Base-by-base conservation (phyloP, 2,113 vertebrate genomes). In the Gopherus evgoodei region DNA sequence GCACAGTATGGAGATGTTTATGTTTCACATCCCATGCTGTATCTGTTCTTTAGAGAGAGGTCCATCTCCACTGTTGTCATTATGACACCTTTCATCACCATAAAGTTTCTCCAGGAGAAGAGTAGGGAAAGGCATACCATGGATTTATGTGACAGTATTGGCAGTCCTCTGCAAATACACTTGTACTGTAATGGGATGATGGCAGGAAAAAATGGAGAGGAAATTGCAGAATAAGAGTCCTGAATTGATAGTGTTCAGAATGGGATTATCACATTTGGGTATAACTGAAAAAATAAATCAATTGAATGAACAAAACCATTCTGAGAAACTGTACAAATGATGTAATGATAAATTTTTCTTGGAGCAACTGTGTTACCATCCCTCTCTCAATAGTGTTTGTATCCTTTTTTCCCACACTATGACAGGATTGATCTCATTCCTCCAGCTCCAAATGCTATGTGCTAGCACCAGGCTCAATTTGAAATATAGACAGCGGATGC, bases 391-490 rank as follows among this genome's bases (percentile, higher is more conserved):
- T 38, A 72, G 35, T 72, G n/a, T 7, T 38, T 38, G 16, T 19
- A 38, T 38, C n/a, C 35, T n/a, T 72, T 72, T 59, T 59, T 38
- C 8, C 3, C 27, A 38, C 35, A 35, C 3, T 35, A 72, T 72
- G 65, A 38, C 65, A 72, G 16, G 65, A 38, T 38, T n/a, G 10
- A 38, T 69, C 65, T 69, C 8, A 72, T 21, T n/a, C 35, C 19
- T 38, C n/a, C 65, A 72, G 35, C 17, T 72, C 65, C 19, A 38
- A 19, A 3, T 72, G 65, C 31, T n/a, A n/a, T 38, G 27, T 38
- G 65, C 65, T 72, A n/a, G 35, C 1, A 1, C 8, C 31, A 80
- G 1, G 0, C 0, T 16, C 12, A 24, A 0, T 69, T 1, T 49
- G 91, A 84, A 80, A 49, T 6, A 4, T 2, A 3, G 8, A 29